Evolutionary conservation across 2,888 invertebrate genomes (phyloP), one percentile per base, ranked within the genome.

Genomic region (Ornithoptera priamus): DNA sequence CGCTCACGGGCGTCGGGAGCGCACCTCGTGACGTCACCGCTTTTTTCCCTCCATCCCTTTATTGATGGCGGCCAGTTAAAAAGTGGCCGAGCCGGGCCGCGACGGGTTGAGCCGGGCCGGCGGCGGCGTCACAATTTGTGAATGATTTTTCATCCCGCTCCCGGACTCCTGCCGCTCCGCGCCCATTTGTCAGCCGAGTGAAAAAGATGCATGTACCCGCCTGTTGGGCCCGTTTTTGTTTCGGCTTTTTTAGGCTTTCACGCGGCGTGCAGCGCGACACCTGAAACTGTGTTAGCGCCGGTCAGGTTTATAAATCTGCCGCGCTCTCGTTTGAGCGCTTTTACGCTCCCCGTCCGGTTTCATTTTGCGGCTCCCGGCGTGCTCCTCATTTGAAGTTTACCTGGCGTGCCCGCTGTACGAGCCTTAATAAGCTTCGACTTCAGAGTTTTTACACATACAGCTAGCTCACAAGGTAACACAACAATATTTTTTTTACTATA

Each of bases 281-380:
- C 90, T 85, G 87, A 90, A 90, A 92, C 90, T 91, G 91, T 92
- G 92, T 92, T 92, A 91, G 88, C 86, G 86, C 85, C 86, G 81
- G 80, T 80, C 77, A 81, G 84, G 88, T 91, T 87, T 90, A 89
- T 92, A 89, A 90, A 92, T 90, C 88, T 85, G 81, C 81, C 76
- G 77, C 80, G 78, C 30, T 74, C 74, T 73, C 75, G 75, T 74
- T 75, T 75, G 75, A 63, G 59, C 66, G 70, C 63, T 80, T 78
- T 79, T 78, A 74, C 79, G 76, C 80, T 85, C 83, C 5, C 82
- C 78, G 78, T 75, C 76, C 71, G 77, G 77, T 85, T 86, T 84
- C 78, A 81, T 82, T 79, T 81, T 78, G 75, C 70, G 71, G 76
- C 18, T 53, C 53, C 18, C 15, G 15, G 10, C n/a, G 22, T 39